Conservation (phyloP, 2,113 vertebrate species). For the Diphyllodes magnificus region DNA sequence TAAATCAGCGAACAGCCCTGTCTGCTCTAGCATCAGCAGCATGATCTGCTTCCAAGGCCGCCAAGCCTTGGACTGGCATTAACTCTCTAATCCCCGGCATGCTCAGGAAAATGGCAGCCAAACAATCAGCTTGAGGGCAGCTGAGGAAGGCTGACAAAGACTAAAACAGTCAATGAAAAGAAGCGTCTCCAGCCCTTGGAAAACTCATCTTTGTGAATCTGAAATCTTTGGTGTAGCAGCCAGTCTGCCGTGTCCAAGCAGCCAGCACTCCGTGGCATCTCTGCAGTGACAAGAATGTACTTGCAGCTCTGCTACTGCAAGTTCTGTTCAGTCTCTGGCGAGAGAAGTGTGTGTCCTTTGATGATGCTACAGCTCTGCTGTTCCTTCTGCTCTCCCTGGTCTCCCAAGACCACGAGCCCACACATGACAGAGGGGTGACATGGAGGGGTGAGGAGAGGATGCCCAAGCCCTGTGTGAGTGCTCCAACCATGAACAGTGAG, state of each 20-base stretch:
- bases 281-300: background rate
- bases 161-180: background rate
- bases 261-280: background rate
- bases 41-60: background rate
- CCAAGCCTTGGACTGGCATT: background rate
- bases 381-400: background rate
- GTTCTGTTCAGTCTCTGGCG: background rate
- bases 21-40: background rate
- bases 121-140: background rate
- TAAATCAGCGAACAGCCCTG: background rate
- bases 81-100: background rate
- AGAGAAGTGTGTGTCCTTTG: background rate
- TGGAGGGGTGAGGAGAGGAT: background rate
- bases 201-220: background rate
- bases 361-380: background rate
- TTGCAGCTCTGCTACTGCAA: background rate
- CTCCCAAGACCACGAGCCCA: fast-evolving
- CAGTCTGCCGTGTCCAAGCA: fast-evolving
- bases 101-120: background rate
- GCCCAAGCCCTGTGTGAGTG: fast-evolving
- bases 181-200: background rate
- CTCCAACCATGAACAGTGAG: fast-evolving
- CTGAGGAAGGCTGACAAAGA: background rate
- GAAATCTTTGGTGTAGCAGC: slow-evolving; percentile 25
- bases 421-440: background rate